Percentiles rank a stretch among this genome's conserved stretches.
Conservation (phyloP, 2,888 invertebrate genomes). For the Drosophila mayaguana region DNA sequence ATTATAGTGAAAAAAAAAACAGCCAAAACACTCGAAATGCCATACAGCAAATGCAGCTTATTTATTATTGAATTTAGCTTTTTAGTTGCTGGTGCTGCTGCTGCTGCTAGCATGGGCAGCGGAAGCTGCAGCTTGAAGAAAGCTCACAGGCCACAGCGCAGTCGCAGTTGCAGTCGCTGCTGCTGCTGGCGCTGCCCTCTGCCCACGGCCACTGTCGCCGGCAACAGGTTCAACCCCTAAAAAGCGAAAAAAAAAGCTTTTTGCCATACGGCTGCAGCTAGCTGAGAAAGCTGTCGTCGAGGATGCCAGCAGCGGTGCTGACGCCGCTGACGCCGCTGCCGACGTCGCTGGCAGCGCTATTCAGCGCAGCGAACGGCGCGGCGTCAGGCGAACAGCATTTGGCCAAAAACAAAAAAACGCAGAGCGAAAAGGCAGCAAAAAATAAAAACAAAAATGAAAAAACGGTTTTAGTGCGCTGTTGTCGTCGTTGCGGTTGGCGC, state of each 20-base stretch:
- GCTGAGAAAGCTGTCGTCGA: conserved; percentile 42
- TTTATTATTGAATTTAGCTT: conserved; percentile 1
- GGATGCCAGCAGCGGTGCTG: conserved; percentile 37
- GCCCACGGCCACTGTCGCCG: conserved; percentile 1
- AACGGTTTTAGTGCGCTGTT: conserved; percentile 66
- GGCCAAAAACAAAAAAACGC: conserved; percentile 56
- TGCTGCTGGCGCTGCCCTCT: background rate
- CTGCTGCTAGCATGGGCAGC: background rate
- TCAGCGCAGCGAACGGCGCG: conserved; percentile 38
- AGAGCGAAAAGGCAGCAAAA: conserved; percentile 1
- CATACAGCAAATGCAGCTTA: background rate
- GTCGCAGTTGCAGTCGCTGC: conserved; percentile 9
- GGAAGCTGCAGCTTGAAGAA: conserved; percentile 28
- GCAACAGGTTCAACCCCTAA: conserved; percentile 62
- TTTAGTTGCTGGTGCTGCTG: background rate
- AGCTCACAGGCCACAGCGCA: conserved; percentile 22
- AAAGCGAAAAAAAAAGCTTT: conserved; percentile 25
- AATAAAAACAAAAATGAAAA: conserved; percentile 13
- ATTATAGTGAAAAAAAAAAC: background rate
- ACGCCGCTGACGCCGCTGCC: conserved; percentile 11
- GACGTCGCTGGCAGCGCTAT: conserved; percentile 12
- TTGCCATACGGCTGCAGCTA: background rate
- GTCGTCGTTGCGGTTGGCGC: conserved; percentile 69
- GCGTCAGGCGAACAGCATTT: conserved; percentile 42
- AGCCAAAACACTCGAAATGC: background rate